Conservation (phyloP, 2,888 invertebrate genomes). For the Tubulanus polymorphus region DNA sequence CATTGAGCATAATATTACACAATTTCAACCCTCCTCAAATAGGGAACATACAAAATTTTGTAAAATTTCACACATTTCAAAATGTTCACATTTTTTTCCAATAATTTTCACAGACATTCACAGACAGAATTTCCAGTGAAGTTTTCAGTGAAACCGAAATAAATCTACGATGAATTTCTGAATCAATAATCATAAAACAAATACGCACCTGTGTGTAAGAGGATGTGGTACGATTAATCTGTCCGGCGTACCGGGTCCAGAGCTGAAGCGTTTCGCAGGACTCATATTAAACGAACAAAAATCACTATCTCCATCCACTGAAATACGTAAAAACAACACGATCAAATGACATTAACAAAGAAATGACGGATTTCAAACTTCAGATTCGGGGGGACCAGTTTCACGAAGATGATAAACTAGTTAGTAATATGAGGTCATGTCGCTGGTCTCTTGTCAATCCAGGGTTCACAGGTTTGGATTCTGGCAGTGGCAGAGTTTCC, state of each 20-base stretch:
- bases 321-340: slow-evolving; percentile 5
- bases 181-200: neutral
- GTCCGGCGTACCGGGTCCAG: slow-evolving; percentile 37
- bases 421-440: neutral
- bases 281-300: slow-evolving; percentile 34
- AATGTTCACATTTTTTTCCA: too few species aligned
- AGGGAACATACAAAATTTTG: too few species aligned
- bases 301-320: slow-evolving; percentile 38
- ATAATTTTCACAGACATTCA: too few species aligned
- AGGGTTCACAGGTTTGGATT: neutral
- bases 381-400: neutral
- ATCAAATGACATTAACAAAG: neutral
- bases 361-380: neutral
- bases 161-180: neutral
- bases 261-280: slow-evolving; percentile 40
- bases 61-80: too few species aligned
- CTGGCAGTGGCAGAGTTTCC: neutral
- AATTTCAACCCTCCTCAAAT: neutral
- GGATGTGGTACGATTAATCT: slow-evolving; percentile 34
- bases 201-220: slow-evolving; percentile 35
- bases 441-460: neutral
- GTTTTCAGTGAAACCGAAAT: neutral
- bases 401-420: too few species aligned
- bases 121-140: too few species aligned
- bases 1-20: too few species aligned